Evolutionary conservation across 2,113 vertebrate species (phyloP).

Genomic region (Himantopus leucocephalus): DNA sequence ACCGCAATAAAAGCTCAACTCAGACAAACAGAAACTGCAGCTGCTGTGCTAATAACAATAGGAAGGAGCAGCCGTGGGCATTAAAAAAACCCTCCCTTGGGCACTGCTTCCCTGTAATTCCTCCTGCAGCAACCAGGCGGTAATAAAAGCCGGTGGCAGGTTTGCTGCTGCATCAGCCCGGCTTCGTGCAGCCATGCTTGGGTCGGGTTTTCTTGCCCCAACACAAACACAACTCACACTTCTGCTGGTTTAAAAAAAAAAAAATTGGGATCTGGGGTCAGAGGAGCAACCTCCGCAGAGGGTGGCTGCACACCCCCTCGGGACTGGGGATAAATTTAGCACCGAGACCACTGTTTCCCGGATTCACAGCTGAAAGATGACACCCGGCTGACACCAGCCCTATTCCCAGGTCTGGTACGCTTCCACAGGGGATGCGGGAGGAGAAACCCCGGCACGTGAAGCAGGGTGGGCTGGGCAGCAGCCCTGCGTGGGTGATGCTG

Average conservation of each 20-base stretch:
- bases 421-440: rapidly evolving
- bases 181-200: background rate
- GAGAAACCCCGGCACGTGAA: rapidly evolving
- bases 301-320: background rate
- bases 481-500: rapidly evolving
- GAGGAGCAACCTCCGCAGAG: background rate
- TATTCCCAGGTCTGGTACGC: background rate
- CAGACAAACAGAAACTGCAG: background rate
- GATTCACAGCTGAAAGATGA: background rate
- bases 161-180: background rate
- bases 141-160: background rate
- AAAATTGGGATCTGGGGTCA: background rate
- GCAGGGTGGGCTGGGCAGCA: background rate
- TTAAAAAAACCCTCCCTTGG: background rate
- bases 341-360: rapidly evolving
- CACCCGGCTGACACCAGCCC: background rate
- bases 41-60: background rate
- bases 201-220: background rate
- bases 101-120: background rate
- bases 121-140: background rate
- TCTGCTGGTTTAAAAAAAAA: background rate
- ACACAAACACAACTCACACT: background rate
- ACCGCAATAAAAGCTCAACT: background rate
- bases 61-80: background rate
- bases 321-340: background rate